These are phyloP conservation scores for Coecobrya sp. DNA, from an alignment of 2,888 invertebrate species.

Conservation along the genomic window DNA sequence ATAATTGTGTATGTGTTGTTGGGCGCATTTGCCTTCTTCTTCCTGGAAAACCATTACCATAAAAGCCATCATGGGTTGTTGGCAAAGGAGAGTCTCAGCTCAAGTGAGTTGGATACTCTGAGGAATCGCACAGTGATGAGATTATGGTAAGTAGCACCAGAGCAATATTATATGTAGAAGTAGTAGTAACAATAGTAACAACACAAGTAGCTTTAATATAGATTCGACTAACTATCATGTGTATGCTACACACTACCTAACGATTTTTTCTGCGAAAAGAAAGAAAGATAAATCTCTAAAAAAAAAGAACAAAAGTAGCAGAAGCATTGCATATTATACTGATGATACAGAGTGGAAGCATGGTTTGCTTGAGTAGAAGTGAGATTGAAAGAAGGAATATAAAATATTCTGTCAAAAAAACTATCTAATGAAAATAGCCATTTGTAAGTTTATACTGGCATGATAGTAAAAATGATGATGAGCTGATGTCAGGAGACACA, in stretches of 20 bases:
- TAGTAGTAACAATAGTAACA: too few species aligned
- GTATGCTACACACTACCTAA: too few species aligned
- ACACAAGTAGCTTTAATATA: too few species aligned
- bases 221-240: too few species aligned
- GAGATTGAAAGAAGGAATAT: conserved; percentile 3
- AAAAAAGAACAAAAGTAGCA: neutral
- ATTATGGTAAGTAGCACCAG: conserved; percentile 84
- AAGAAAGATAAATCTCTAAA: too few species aligned
- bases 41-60: conserved; percentile 91
- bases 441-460: neutral
- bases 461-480: conserved; percentile 35
- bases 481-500: conserved; percentile 19
- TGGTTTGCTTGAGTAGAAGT: neutral
- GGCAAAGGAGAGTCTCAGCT: conserved; percentile 85
- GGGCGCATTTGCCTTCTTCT: conserved; percentile 97
- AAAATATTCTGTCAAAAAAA: conserved; percentile 20
- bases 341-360: neutral
- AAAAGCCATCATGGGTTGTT: conserved; percentile 82
- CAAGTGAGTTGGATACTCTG: conserved; percentile 85
- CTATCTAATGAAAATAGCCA: neutral
- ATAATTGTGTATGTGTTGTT: conserved; percentile 95
- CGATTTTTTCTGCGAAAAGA: too few species aligned
- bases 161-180: too few species aligned
- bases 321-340: neutral
- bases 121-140: conserved; percentile 86